Percentiles rank a stretch among this genome's conserved stretches.
These are phyloP conservation scores for Corythoichthys haematopterus DNA, from an alignment of 2,113 vertebrate species.

Conservation along the genomic window DNA sequence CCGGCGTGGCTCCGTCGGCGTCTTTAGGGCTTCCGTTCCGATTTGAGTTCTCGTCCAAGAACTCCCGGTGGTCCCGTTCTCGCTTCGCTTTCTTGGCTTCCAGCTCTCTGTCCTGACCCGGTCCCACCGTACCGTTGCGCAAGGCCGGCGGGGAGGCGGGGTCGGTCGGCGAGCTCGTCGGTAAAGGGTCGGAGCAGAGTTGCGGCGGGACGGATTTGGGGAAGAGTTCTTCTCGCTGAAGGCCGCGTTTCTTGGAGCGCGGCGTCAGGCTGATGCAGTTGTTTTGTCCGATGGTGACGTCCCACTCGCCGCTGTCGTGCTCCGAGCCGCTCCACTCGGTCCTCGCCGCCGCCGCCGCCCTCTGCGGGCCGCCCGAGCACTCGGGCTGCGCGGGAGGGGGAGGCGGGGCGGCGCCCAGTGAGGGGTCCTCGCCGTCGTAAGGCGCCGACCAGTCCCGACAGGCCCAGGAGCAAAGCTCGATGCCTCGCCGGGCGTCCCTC, in stretches of 20 bases:
- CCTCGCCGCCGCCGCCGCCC: conserved; percentile 61
- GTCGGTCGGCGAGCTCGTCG: conserved; percentile 18
- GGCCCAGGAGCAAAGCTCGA: conserved; percentile 83
- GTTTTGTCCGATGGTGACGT: conserved; percentile 71
- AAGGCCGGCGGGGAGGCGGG: conserved; percentile 51
- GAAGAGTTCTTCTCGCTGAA: conserved; percentile 72
- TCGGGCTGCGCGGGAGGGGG: conserved; percentile 33
- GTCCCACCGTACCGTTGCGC: conserved; percentile 58
- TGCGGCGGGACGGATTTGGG: conserved; percentile 53
- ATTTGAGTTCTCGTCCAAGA: conserved; percentile 58
- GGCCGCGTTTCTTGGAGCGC: conserved; percentile 87
- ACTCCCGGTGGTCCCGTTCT: conserved; percentile 57
- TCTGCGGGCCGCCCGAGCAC: conserved; percentile 45
- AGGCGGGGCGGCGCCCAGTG: conserved; percentile 52
- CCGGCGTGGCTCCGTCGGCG: conserved; percentile 23
- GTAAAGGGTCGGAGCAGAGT: conserved; percentile 24
- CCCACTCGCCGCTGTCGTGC: conserved; percentile 78
- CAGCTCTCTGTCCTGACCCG: conserved; percentile 62
- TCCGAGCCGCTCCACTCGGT: conserved; percentile 71
- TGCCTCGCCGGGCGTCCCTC: conserved; percentile 77
- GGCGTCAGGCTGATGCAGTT: conserved; percentile 75
- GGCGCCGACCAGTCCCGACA: conserved; percentile 91
- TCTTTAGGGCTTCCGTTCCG: conserved; percentile 45
- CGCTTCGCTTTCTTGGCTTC: conserved; percentile 81
- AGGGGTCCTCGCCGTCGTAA: conserved; percentile 87